Percentiles rank a stretch among this genome's conserved stretches.
Evolutionary conservation across 2,113 vertebrate genomes (phyloP).

Genomic region (Rhinolophus sinicus): DNA sequence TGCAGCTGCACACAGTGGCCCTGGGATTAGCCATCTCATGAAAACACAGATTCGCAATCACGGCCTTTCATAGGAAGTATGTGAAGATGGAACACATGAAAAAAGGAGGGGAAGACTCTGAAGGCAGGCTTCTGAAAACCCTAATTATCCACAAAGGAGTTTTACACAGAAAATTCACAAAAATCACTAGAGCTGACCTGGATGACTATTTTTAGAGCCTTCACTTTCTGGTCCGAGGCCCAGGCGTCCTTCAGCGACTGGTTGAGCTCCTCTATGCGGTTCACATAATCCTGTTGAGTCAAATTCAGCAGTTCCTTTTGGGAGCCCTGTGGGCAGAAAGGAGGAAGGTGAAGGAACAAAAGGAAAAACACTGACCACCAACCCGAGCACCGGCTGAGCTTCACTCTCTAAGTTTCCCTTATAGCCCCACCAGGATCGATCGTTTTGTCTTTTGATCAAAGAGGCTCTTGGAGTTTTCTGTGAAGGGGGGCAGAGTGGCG

Average conservation of each 20-base stretch:
- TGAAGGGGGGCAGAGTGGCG: accelerated
- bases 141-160: background rate
- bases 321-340: conserved; percentile 89
- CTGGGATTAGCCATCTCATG: background rate
- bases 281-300: conserved; percentile 97
- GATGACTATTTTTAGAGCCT: conserved; percentile 98
- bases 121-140: background rate
- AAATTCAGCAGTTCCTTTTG: conserved; percentile 97
- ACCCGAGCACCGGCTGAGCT: background rate
- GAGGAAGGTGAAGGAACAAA: background rate
- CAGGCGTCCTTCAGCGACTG: conserved; percentile 98
- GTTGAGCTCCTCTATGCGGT: conserved; percentile 97
- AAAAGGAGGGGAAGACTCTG: background rate
- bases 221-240: conserved; percentile 99
- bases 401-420: background rate
- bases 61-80: background rate
- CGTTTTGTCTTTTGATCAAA: background rate
- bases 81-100: background rate
- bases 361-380: background rate
- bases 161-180: background rate
- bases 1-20: background rate
- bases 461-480: background rate
- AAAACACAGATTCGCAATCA: background rate
- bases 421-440: background rate
- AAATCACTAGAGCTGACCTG: conserved; percentile 87